These are phyloP conservation scores for Liolophura sinensis DNA, from an alignment of 1,140 invertebrate genomes.

Conservation along the genomic window DNA sequence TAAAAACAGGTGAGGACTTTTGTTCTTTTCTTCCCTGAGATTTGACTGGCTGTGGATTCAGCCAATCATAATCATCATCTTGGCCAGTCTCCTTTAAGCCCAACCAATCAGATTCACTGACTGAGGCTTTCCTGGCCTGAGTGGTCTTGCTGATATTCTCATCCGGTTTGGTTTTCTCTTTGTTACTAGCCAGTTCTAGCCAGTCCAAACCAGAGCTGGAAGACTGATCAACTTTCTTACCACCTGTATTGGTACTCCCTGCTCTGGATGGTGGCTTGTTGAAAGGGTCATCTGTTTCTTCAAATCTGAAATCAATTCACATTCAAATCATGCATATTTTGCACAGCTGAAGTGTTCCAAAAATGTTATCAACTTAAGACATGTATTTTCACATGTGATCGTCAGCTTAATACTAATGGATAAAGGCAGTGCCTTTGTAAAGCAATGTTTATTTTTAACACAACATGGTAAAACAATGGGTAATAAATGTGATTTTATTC, in stretches of 20 bases:
- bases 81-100: conserved; percentile 34
- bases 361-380: too few relatives aligned
- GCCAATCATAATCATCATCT: conserved; percentile 25
- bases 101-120: conserved; percentile 28
- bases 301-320: conserved; percentile 23
- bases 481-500: too few relatives aligned
- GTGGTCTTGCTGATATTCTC: conserved; percentile 1
- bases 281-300: conserved; percentile 45
- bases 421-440: too few relatives aligned
- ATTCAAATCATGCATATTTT: too few relatives aligned
- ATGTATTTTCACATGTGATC: too few relatives aligned
- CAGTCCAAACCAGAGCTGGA: conserved; percentile 30
- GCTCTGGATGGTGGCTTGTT: conserved; percentile 28
- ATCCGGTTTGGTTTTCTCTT: conserved; percentile 8
- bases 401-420: too few relatives aligned
- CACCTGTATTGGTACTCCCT: conserved; percentile 12
- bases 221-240: conserved; percentile 17
- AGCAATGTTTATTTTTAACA: too few relatives aligned
- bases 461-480: too few relatives aligned
- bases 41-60: too few relatives aligned
- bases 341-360: too few relatives aligned
- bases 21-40: too few relatives aligned
- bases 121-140: conserved; percentile 8
- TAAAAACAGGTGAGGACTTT: too few relatives aligned
- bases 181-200: conserved; percentile 24